A percentile compares a stretch with the other conserved stretches of the same genome.
phyloP scores from a whole-genome alignment of 2,888 invertebrate species.

The Drosophila gaucha region DNA sequence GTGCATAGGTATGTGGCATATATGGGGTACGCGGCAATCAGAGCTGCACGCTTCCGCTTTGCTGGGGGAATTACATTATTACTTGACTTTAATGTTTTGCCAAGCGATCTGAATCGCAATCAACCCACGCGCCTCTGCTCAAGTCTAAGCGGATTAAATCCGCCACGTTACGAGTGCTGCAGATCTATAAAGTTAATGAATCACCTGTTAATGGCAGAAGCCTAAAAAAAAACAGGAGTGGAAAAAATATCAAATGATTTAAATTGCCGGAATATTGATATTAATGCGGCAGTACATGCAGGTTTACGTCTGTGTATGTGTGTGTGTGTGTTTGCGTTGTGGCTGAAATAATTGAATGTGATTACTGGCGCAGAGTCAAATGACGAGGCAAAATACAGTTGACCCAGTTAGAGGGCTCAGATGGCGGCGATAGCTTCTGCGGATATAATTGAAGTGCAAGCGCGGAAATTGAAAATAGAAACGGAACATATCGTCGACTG shows the following conservation, averaged over 20 bases:
- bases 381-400: constrained; percentile 60
- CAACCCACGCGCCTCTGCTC: background rate
- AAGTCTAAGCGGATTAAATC: constrained; percentile 49
- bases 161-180: constrained; percentile 11
- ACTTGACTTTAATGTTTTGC: constrained; percentile 68
- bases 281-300: constrained; percentile 49
- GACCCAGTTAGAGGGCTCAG: constrained; percentile 66
- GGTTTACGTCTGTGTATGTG: constrained; percentile 8
- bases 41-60: constrained; percentile 62
- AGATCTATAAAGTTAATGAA: constrained; percentile 57
- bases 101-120: constrained; percentile 32
- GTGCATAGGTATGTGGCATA: background rate
- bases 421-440: constrained; percentile 44
- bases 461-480: constrained; percentile 71
- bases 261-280: constrained; percentile 69
- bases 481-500: constrained; percentile 53
- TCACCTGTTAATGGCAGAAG: constrained; percentile 47
- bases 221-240: constrained; percentile 11
- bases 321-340: constrained; percentile 25
- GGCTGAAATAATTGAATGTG: constrained; percentile 72
- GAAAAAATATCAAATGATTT: constrained; percentile 57
- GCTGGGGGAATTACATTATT: constrained; percentile 74
- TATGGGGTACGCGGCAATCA: constrained; percentile 54
- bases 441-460: constrained; percentile 69
- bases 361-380: constrained; percentile 58